Percentiles rank a stretch among this genome's conserved stretches.
Evolutionary conservation across 2,113 vertebrate genomes (phyloP).

Genomic region (Rhynchopsitta pachyrhyncha): DNA sequence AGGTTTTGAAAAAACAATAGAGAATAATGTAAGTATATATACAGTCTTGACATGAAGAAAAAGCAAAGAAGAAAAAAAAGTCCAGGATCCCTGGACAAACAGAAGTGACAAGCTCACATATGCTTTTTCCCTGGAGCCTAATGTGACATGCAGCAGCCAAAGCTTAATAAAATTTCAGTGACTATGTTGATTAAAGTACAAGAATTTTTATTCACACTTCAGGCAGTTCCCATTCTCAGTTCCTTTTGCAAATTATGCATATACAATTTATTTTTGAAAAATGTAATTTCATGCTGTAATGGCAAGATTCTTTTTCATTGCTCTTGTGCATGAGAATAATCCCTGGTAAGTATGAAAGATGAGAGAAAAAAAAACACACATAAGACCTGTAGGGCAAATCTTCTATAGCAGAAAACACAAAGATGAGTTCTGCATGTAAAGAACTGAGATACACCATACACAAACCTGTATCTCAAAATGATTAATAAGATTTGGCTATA

Average conservation of each 20-base stretch:
- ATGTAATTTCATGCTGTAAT: background rate
- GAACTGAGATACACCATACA: background rate
- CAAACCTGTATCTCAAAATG: background rate
- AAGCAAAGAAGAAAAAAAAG: background rate
- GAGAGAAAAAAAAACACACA: background rate
- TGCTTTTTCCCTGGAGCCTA: background rate
- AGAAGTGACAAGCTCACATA: background rate
- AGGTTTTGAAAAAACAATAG: background rate
- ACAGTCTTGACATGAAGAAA: background rate
- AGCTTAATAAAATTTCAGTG: conserved; percentile 41
- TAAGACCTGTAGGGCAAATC: background rate
- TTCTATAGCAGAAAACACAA: background rate
- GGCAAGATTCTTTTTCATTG: background rate
- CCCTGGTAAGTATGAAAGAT: background rate
- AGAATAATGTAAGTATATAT: background rate
- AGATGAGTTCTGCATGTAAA: background rate
- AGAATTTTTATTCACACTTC: conserved; percentile 13
- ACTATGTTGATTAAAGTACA: conserved; percentile 2
- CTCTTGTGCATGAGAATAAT: background rate
- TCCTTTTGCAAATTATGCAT: conserved; percentile 12
- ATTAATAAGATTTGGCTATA: background rate
- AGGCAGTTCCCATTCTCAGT: background rate
- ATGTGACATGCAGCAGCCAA: background rate
- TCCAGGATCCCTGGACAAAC: background rate
- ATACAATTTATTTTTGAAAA: conserved; percentile 4